These are phyloP conservation scores for Bicyclus anynana DNA, from an alignment of 1,140 invertebrate genomes.

Conservation along the genomic window DNA sequence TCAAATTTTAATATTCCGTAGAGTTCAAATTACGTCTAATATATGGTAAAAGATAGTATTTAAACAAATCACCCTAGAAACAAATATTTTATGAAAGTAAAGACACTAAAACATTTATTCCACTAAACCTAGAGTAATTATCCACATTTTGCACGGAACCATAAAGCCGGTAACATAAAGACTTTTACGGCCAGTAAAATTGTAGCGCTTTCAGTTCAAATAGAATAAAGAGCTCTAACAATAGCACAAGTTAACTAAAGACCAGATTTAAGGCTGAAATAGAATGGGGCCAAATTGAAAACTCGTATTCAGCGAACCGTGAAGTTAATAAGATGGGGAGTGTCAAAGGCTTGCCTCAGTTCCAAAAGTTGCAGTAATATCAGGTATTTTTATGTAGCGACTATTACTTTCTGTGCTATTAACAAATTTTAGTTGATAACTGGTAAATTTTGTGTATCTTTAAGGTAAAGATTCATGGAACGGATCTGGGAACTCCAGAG, in stretches of 20 bases:
- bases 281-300: conserved; percentile 2
- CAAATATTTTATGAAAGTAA: too few relatives aligned
- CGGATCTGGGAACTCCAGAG: too few relatives aligned
- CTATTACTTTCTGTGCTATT: too few relatives aligned
- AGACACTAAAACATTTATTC: neutral
- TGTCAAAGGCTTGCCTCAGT: conserved; percentile 8
- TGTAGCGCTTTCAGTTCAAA: neutral
- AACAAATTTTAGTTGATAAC: too few relatives aligned
- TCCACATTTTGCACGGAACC: neutral
- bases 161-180: neutral
- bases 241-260: neutral
- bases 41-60: too few relatives aligned
- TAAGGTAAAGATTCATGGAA: too few relatives aligned
- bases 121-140: neutral
- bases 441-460: too few relatives aligned
- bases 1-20: too few relatives aligned
- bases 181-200: neutral
- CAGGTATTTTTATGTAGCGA: too few relatives aligned
- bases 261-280: neutral
- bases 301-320: neutral
- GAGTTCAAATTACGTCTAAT: too few relatives aligned
- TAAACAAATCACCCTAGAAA: too few relatives aligned
- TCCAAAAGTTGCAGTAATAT: conserved; percentile 1
- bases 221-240: neutral
- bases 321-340: conserved; percentile 8